Conservation (phyloP, 2,888 invertebrate species). For the Erpobdella octoculata region DNA sequence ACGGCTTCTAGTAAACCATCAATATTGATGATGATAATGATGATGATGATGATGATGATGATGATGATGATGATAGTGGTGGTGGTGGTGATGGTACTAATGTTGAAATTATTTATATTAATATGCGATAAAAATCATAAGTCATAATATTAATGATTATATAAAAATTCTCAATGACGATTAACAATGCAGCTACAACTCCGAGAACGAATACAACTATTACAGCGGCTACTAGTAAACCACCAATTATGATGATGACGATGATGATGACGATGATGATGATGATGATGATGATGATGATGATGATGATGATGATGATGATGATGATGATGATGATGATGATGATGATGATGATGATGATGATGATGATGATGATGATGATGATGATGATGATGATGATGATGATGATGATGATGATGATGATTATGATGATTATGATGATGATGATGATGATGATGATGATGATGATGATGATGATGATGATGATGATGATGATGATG, state of each 20-base stretch:
- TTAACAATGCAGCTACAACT: no score
- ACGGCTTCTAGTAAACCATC: not conserved
- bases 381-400: not conserved
- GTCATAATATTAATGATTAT: not conserved
- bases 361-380: slow-evolving; percentile 20
- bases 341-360: slow-evolving; percentile 15
- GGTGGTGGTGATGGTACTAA: not conserved
- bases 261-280: slow-evolving; percentile 25
- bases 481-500: slow-evolving; percentile 22
- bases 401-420: slow-evolving; percentile 24
- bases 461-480: not conserved
- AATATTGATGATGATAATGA: not conserved
- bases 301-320: slow-evolving; percentile 25
- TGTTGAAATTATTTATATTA: no score
- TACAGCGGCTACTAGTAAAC: not conserved
- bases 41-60: not conserved
- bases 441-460: slow-evolving; percentile 24
- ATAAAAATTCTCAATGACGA: no score
- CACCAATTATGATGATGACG: not conserved
- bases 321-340: slow-evolving; percentile 23
- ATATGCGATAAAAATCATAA: no score
- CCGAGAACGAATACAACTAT: no score
- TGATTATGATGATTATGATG: slow-evolving; percentile 25
- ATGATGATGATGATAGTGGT: slow-evolving; percentile 11
- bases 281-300: slow-evolving; percentile 23